A percentile compares a stretch with the other conserved stretches of the same genome.
Conservation (phyloP, 2,888 invertebrate genomes). For the Bimastos eiseni region DNA sequence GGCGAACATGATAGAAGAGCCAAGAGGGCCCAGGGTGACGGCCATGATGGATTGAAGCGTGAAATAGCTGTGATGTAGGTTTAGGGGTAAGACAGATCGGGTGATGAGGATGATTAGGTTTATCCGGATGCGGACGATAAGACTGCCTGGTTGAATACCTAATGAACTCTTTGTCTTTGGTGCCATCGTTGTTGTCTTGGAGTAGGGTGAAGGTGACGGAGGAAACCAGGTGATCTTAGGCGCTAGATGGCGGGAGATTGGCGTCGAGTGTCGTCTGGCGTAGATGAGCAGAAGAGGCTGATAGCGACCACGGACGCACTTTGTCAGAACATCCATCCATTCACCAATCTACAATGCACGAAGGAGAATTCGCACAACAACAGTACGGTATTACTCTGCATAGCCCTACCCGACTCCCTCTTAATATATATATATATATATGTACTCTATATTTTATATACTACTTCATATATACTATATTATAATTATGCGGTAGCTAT, state of each 20-base stretch:
- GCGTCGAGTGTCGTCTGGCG: neutral
- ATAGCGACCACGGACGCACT: slow-evolving; percentile 6
- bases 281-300: slow-evolving; percentile 13
- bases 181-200: neutral
- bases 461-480: no score
- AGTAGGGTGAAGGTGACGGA: neutral
- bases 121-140: no score
- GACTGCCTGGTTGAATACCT: neutral
- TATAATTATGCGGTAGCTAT: no score
- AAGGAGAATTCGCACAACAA: neutral
- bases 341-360: neutral
- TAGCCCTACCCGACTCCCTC: neutral
- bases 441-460: no score
- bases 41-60: no score
- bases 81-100: no score
- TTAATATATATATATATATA: no score
- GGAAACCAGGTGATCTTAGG: neutral
- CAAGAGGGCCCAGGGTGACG: no score
- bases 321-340: neutral
- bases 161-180: neutral
- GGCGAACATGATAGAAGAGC: no score
- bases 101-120: no score
- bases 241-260: neutral
- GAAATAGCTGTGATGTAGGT: no score
- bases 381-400: neutral